Percentiles rank a stretch among this genome's conserved stretches.
Evolutionary conservation across 23 tunicate species (phyloP).

Genomic region (Halocynthia roretzi): DNA sequence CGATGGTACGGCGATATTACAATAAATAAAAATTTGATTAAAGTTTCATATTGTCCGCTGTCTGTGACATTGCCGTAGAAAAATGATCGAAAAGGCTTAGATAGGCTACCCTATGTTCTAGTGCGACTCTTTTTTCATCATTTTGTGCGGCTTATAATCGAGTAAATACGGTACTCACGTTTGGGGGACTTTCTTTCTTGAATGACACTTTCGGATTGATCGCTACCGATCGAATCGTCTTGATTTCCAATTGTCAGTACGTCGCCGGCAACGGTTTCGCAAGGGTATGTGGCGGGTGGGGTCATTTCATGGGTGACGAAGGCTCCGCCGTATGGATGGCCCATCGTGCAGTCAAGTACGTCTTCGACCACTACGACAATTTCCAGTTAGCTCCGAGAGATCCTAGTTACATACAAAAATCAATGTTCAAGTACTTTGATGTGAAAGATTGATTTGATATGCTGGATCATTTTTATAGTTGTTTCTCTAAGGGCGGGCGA

Average conservation of each 20-base stretch:
- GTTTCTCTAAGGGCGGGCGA: conserved; percentile 41
- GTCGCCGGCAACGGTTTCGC: conserved; percentile 40
- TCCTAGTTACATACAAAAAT: conserved; percentile 27
- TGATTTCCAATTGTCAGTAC: conserved; percentile 64
- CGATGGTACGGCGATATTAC: too few species aligned
- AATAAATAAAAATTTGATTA: too few species aligned
- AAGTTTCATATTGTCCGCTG: too few species aligned
- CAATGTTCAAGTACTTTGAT: conserved; percentile 53
- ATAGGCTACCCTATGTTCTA: too few species aligned
- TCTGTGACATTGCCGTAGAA: too few species aligned
- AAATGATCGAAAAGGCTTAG: too few species aligned
- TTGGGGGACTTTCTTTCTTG: too few species aligned
- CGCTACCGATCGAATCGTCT: conserved; percentile 22
- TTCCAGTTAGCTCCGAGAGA: conserved; percentile 30
- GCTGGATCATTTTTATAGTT: too few species aligned
- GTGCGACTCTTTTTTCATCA: too few species aligned
- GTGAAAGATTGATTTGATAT: neutral
- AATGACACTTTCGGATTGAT: too few species aligned
- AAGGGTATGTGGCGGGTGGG: conserved; percentile 78
- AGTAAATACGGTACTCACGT: too few species aligned
- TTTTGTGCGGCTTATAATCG: too few species aligned
- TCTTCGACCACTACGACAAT: conserved; percentile 61
- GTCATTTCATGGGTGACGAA: conserved; percentile 81
- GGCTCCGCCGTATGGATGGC: conserved; percentile 62
- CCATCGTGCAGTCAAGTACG: conserved; percentile 41